These are phyloP conservation scores for Polyergus mexicanus DNA, from an alignment of 1,140 invertebrate genomes.

Conservation along the genomic window DNA sequence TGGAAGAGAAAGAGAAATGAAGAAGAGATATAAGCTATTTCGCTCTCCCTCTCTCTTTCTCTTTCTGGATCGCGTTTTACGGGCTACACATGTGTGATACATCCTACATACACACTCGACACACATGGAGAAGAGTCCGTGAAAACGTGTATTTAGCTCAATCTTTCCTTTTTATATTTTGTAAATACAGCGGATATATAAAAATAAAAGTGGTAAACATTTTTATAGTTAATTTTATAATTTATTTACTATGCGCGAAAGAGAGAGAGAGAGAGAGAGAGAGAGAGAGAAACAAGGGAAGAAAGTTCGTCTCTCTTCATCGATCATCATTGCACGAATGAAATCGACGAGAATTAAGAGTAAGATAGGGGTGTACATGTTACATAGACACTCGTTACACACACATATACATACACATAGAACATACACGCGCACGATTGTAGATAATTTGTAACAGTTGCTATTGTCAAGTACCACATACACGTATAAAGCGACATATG, in stretches of 20 bases:
- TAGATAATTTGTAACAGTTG: constrained; percentile 86
- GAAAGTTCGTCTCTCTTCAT: constrained; percentile 67
- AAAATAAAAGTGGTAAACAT: constrained; percentile 78
- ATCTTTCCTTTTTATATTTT: constrained; percentile 76
- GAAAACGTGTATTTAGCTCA: constrained; percentile 68
- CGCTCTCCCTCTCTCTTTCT: constrained; percentile 11
- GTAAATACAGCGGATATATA: constrained; percentile 81
- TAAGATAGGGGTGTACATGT: constrained; percentile 52
- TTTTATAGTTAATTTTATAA: constrained; percentile 83
- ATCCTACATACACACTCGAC: not conserved
- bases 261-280: constrained; percentile 64
- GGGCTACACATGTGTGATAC: constrained; percentile 8
- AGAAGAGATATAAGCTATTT: constrained; percentile 5
- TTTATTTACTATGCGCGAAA: constrained; percentile 83
- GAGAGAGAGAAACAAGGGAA: constrained; percentile 28
- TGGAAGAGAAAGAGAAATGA: constrained; percentile 38
- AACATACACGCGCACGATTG: constrained; percentile 77
- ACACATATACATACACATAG: constrained; percentile 64
- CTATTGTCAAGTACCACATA: constrained; percentile 84
- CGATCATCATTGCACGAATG: constrained; percentile 9
- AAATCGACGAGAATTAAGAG: constrained; percentile 46
- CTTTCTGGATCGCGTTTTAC: constrained; percentile 37
- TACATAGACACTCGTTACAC: constrained; percentile 49
- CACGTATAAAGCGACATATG: constrained; percentile 75
- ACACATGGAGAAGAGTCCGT: not conserved